Evolutionary conservation across 2,888 invertebrate genomes (phyloP), one percentile per base, ranked within the genome.

Genomic region (Cheilosia impressa): DNA sequence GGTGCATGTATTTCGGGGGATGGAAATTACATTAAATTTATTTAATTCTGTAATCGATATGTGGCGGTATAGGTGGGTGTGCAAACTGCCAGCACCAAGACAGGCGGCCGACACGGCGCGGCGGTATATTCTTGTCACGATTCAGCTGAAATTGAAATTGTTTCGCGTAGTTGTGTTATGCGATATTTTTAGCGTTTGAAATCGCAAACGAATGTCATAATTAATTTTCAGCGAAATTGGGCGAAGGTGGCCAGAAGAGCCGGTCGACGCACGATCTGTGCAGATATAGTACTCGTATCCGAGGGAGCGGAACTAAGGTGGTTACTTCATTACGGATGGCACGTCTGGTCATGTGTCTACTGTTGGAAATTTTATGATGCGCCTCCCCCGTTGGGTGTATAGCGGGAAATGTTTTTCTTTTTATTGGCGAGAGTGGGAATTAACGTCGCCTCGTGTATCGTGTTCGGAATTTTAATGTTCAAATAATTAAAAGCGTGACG

Each of bases 111-210:
- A 45, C 27, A 31, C 31, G 9, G 9, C 31, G 43, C 5, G 17
- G 45, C n/a, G n/a, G 9, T 1, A 22, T 52, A 84, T 84, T 69
- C 79, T 22, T 6, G 60, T 79, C 84, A 84, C 75, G 84, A 75
- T 60, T 65, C 58, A 17, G 38, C 31, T 78, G 79, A 69, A 81
- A 81, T 81, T 76, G 75, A 81, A 84, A 75, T 84, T 79, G 69
- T 84, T 79, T 84, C 73, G 79, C 84, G 79, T 84, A 58, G 58
- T 79, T 69, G 69, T 79, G 75, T 84, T 79, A 69, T 75, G 75
- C 47, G 79, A 84, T 79, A 84, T 66, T 60, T 55, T 72, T 22
- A 55, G 47, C 66, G 76, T 71, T 75, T 69, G 60, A 79, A 84
- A 75, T 75, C 60, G 84, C 73, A 69, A 79, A 55, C 75, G 79